A percentile compares a stretch with the other conserved stretches of the same genome.
These are phyloP conservation scores for Myrmecophaga tridactyla DNA, from an alignment of 2,113 vertebrate genomes.

Conservation along the genomic window DNA sequence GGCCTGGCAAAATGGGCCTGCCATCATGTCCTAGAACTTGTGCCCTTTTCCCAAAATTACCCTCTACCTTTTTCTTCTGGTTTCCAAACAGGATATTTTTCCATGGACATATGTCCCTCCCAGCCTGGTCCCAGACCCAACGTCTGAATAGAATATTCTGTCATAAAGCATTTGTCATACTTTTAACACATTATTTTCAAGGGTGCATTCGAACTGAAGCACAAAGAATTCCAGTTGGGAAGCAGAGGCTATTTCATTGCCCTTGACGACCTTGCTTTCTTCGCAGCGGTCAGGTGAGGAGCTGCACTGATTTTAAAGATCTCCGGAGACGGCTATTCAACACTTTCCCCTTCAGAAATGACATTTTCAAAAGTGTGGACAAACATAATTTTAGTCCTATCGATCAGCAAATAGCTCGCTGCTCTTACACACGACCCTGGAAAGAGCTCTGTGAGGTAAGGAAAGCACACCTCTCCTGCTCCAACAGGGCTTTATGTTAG, in stretches of 20 bases:
- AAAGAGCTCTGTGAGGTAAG: background rate
- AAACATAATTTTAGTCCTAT: slow-evolving; percentile 62
- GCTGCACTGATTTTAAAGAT: slow-evolving; percentile 43
- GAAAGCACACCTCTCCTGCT: background rate
- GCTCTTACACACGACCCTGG: background rate
- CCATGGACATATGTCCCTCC: background rate
- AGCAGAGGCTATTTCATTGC: background rate
- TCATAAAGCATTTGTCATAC: background rate
- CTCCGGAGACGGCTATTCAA: slow-evolving; percentile 28
- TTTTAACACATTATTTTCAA: slow-evolving; percentile 38
- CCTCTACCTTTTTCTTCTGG: background rate
- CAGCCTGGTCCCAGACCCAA: background rate
- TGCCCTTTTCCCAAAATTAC: background rate
- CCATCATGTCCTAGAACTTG: too few species aligned
- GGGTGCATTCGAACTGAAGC: slow-evolving; percentile 20
- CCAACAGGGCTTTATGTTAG: background rate
- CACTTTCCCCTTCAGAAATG: slow-evolving; percentile 53
- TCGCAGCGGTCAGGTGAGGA: slow-evolving; percentile 3
- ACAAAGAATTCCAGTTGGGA: slow-evolving; percentile 10
- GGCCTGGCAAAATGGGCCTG: background rate
- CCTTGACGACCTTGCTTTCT: background rate
- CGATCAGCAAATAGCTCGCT: slow-evolving; percentile 25
- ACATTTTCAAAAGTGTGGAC: slow-evolving; percentile 45
- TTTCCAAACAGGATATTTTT: slow-evolving; percentile 16
- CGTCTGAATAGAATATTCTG: background rate